phyloP scores from a whole-genome alignment of 2,888 invertebrate genomes.

The Drosophila barbarae region DNA sequence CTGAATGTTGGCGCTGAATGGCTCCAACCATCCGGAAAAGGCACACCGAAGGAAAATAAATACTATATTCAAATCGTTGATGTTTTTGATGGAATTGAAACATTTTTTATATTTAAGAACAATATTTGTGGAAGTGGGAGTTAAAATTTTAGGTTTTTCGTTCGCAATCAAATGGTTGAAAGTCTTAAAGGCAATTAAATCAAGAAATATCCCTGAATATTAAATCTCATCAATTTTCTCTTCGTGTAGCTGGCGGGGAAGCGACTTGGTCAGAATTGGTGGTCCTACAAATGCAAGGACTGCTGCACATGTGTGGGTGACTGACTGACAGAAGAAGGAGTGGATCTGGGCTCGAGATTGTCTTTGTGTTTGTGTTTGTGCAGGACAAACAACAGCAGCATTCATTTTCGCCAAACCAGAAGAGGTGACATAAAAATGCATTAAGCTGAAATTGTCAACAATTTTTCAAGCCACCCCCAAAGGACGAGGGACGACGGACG shows the following conservation, averaged over 20 bases:
- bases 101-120: too few species aligned
- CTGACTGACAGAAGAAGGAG: slow-evolving; percentile 16
- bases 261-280: slow-evolving; percentile 56
- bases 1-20: slow-evolving; percentile 52
- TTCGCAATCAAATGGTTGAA: too few species aligned
- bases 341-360: slow-evolving; percentile 35
- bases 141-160: too few species aligned
- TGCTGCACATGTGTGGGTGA: slow-evolving; percentile 43
- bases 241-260: slow-evolving; percentile 9
- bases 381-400: slow-evolving; percentile 57
- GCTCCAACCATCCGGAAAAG: slow-evolving; percentile 68
- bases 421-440: slow-evolving; percentile 67
- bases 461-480: slow-evolving; percentile 59
- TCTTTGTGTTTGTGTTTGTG: slow-evolving; percentile 56
- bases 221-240: background rate
- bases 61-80: background rate
- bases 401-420: slow-evolving; percentile 41
- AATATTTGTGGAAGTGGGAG: background rate
- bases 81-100: accelerated
- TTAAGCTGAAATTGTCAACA: slow-evolving; percentile 75
- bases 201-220: too few species aligned
- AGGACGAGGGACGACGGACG: slow-evolving; percentile 20
- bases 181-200: too few species aligned
- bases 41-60: background rate
- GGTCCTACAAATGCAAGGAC: slow-evolving; percentile 65